Conservation (phyloP, 1,140 invertebrate species). For the Maniola jurtina region DNA sequence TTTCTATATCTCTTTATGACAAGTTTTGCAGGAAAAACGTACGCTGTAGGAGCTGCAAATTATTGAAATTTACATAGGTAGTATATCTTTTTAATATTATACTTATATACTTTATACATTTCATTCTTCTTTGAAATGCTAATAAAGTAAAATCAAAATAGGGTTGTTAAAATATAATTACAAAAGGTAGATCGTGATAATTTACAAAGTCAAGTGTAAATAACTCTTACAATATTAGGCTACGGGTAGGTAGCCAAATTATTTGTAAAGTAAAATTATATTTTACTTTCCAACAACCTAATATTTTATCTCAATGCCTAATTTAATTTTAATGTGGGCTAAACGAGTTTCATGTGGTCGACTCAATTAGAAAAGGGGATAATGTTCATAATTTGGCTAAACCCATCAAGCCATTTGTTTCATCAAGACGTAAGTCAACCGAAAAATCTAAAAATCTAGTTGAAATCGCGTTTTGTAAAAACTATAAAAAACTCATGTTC, state of each 20-base stretch:
- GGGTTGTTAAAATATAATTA: neutral
- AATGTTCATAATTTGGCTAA: constrained; percentile 1
- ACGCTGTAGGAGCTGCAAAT: too few species aligned
- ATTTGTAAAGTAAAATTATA: constrained; percentile 5
- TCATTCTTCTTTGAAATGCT: too few species aligned
- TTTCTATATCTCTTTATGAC: neutral
- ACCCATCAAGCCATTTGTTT: neutral
- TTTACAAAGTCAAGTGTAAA: neutral
- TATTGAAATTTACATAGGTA: too few species aligned
- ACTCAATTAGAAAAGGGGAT: constrained; percentile 4
- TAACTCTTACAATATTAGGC: neutral
- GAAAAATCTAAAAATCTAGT: neutral
- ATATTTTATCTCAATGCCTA: constrained; percentile 5
- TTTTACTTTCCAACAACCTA: neutral
- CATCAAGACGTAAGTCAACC: neutral
- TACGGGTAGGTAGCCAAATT: neutral
- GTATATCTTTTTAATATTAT: too few species aligned
- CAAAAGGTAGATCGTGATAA: neutral
- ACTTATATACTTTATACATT: too few species aligned
- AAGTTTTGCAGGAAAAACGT: neutral
- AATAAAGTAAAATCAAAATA: too few species aligned
- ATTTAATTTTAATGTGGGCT: constrained; percentile 3
- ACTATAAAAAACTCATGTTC: neutral
- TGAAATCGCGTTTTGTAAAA: too few species aligned
- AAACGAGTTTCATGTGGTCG: neutral